Conservation (phyloP, 2,797 vertebrate genomes). For the Falco cherrug region DNA sequence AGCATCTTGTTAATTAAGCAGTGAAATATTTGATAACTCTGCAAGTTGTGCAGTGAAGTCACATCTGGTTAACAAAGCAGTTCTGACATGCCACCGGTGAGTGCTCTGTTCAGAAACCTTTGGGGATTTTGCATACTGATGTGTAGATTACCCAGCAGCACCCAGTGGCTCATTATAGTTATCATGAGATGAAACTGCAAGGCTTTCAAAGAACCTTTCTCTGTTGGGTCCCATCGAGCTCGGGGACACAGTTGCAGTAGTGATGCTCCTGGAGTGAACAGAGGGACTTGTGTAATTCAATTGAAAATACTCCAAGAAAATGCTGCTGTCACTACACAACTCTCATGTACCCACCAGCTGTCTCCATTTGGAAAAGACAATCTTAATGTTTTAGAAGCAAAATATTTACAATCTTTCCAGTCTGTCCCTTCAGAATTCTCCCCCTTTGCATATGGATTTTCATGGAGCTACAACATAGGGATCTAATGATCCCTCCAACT, state of each 20-base stretch:
- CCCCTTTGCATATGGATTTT: neutral
- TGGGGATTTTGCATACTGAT: neutral
- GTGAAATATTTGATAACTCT: slow-evolving; percentile 22
- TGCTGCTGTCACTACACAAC: neutral
- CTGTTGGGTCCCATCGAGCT: neutral
- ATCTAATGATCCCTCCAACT: neutral
- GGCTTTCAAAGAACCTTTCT: slow-evolving; percentile 24
- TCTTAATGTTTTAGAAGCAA: slow-evolving; percentile 10
- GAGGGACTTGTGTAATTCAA: neutral
- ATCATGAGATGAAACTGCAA: neutral
- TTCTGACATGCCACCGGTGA: neutral
- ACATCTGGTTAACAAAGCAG: neutral
- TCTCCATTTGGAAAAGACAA: slow-evolving; percentile 37
- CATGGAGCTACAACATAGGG: neutral
- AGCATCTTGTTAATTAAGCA: slow-evolving; percentile 16
- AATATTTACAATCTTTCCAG: slow-evolving; percentile 62
- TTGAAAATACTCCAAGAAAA: slow-evolving; percentile 32
- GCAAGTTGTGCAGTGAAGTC: neutral
- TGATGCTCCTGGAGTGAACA: neutral
- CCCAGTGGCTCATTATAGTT: neutral
- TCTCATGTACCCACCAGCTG: slow-evolving; percentile 35
- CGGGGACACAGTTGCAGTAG: neutral
- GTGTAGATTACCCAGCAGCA: neutral
- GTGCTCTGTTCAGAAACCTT: neutral
- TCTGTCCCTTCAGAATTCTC: slow-evolving; percentile 28